These are phyloP conservation scores for Nipponacmea schrenckii DNA, from an alignment of 2,888 invertebrate species.

Conservation along the genomic window DNA sequence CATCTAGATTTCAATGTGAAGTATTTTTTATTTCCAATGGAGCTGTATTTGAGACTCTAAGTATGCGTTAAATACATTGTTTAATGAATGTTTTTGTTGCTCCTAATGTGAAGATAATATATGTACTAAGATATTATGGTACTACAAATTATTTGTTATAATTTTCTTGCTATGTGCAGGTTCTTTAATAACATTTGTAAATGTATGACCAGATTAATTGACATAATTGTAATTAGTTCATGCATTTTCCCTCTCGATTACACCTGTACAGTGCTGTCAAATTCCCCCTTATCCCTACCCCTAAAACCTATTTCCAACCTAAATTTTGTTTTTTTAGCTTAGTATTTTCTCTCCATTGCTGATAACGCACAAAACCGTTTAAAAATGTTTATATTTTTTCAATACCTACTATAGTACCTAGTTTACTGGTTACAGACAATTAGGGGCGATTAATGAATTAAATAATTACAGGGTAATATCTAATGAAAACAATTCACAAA, in stretches of 20 bases:
- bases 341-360: slow-evolving; percentile 6
- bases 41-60: not conserved
- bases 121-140: not conserved
- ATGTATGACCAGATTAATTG: slow-evolving; percentile 3
- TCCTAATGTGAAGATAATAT: slow-evolving; percentile 6
- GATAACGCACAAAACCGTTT: not conserved
- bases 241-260: not conserved
- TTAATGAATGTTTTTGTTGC: slow-evolving; percentile 2
- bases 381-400: too few relatives aligned
- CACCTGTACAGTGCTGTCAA: slow-evolving; percentile 8
- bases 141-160: not conserved
- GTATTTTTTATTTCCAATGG: not conserved
- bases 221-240: slow-evolving; percentile 9
- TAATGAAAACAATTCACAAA: too few relatives aligned
- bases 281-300: not conserved
- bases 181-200: not conserved
- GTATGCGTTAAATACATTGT: not conserved
- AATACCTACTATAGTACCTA: too few relatives aligned
- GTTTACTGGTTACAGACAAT: too few relatives aligned
- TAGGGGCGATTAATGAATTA: too few relatives aligned
- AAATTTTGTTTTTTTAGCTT: not conserved
- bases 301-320: not conserved
- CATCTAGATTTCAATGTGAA: too few relatives aligned
- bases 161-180: slow-evolving; percentile 3
- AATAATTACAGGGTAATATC: too few relatives aligned